A percentile compares a stretch with the other conserved stretches of the same genome.
phyloP scores from a whole-genome alignment of 1,140 invertebrate genomes.

The Zaprionus camerounensis region DNA sequence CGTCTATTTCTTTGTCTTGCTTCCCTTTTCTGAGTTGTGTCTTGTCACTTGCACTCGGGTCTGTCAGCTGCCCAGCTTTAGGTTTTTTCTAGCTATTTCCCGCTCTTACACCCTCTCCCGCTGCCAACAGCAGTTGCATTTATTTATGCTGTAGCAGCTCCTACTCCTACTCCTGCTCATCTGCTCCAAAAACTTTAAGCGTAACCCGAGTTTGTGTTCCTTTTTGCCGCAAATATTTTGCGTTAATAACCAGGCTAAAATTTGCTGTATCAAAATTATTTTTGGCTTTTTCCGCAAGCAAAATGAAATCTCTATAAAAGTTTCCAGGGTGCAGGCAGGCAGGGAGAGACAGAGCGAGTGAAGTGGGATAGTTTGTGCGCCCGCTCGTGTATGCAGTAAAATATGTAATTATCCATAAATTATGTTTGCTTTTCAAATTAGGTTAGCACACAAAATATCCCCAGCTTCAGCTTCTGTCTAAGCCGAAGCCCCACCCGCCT shows the following conservation, averaged over 20 bases:
- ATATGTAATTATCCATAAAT: constrained; percentile 71
- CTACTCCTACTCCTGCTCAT: constrained; percentile 26
- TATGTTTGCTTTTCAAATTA: constrained; percentile 48
- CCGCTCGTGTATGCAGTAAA: constrained; percentile 32
- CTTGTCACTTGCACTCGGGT: constrained; percentile 70
- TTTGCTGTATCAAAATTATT: constrained; percentile 28
- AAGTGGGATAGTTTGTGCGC: constrained; percentile 3
- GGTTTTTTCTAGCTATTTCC: constrained; percentile 39
- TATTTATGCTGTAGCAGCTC: constrained; percentile 56
- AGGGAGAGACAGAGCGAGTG: not conserved
- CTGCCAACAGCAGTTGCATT: constrained; percentile 68
- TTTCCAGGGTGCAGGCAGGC: not conserved
- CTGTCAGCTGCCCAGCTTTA: constrained; percentile 69
- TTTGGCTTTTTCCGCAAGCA: constrained; percentile 3
- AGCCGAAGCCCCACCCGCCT: not conserved
- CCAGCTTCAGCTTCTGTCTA: not conserved
- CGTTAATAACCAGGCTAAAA: constrained; percentile 52
- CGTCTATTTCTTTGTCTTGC: constrained; percentile 9
- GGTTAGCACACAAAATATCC: constrained; percentile 22
- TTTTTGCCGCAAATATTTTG: constrained; percentile 42
- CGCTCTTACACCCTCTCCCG: constrained; percentile 3
- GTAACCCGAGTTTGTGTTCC: constrained; percentile 7
- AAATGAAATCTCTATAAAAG: constrained; percentile 33
- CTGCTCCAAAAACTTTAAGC: constrained; percentile 34
- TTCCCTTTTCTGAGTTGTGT: constrained; percentile 35